Conservation (phyloP, 2,797 vertebrate genomes). For the Falco novaeseelandiae region DNA sequence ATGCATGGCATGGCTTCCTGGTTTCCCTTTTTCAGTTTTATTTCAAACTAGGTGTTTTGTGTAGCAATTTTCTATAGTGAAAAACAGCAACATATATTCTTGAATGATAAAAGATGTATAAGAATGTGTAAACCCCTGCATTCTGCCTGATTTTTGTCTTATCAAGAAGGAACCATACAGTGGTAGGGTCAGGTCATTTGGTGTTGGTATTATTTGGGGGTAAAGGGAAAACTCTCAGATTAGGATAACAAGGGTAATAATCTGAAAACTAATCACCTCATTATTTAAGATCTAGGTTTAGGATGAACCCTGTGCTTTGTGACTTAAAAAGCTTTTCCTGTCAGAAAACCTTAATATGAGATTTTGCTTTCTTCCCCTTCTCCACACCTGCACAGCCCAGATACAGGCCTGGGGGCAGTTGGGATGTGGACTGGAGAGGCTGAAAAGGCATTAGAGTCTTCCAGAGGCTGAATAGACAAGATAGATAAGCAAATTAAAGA, state of each 20-base stretch:
- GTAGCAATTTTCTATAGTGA: neutral
- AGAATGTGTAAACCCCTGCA: neutral
- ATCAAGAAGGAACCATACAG: neutral
- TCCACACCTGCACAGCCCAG: neutral
- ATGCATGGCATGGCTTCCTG: neutral
- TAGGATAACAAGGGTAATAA: neutral
- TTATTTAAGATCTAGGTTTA: neutral
- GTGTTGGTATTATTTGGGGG: neutral
- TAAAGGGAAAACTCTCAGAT: neutral
- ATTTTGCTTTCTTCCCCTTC: neutral
- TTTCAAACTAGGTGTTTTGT: neutral
- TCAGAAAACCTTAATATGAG: neutral
- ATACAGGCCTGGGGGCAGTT: neutral
- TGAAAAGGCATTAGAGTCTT: neutral
- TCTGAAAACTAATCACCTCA: neutral
- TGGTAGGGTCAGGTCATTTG: neutral
- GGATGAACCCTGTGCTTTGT: neutral
- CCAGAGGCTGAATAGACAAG: neutral
- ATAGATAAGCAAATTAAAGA: neutral
- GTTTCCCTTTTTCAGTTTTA: neutral
- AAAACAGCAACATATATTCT: neutral
- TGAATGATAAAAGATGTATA: neutral
- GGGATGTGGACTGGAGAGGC: neutral
- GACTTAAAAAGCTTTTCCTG: neutral
- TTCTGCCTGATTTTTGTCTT: neutral